Base-by-base conservation (phyloP, 2,797 vertebrate species). In the Coregonus sp. region DNA sequence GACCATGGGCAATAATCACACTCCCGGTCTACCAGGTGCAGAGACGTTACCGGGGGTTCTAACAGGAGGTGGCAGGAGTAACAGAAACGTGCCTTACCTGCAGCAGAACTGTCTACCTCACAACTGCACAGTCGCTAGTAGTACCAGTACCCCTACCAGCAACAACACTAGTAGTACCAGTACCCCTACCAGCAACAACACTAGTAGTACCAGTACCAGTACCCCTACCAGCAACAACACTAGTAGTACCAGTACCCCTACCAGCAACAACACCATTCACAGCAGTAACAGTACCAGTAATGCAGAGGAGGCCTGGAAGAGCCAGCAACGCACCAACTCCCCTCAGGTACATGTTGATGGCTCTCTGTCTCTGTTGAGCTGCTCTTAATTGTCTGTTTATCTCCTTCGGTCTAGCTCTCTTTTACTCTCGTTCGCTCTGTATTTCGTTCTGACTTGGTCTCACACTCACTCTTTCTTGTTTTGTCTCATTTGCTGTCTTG, bases 81-180 rank as follows among this genome's bases (percentile, higher is more conserved):
- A 98, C 91, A 96, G 97, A 98, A 98, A 97, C 81, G 97, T 99
- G 98, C 98, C 98, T 99, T 99, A 99, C 96, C 95, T 93, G 94
- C 97, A 97, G 97, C 96, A 94, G 96, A 98, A 98, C 95, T 94
- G 96, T 96, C 96, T 98, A 99, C 98, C 98, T 99, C 98, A 98
- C 95, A 96, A 97, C 96, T 96, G 97, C 97, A 97, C 96, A 96
- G 97, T 95, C 95, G 94, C 96, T 95, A 96, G 85, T 81, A 97
- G 96, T 96, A 96, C 89, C 83, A 76, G 78, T 78, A 84, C 77
- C 84, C 81, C 78, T 72, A 71, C 74, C 73, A 81, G 83, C 74
- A 80, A 78, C 89, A 91, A 88, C 95, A 94, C 96, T 95, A 96
- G 85, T 47, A 9, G 9, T 81, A 86, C 96, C 94, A 97, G 95